These are phyloP conservation scores for Lampris incognitus DNA, from an alignment of 2,113 vertebrate species.

Conservation along the genomic window DNA sequence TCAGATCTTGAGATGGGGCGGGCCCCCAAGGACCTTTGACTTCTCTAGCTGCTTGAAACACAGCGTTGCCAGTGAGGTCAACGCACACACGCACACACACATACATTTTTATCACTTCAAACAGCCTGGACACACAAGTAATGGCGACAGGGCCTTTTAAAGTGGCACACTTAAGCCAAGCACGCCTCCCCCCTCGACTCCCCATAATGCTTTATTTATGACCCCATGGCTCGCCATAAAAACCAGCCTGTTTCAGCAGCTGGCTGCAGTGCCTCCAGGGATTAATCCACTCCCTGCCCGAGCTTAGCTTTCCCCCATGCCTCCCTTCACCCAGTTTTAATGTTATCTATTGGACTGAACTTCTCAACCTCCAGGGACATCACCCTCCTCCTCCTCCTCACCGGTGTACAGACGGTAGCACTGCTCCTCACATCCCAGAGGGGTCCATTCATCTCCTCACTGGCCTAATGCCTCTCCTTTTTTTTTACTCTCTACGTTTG, in stretches of 20 bases:
- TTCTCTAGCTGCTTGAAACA: slow-evolving; percentile 29
- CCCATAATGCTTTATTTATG: slow-evolving; percentile 77
- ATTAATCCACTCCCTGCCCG: slow-evolving; percentile 61
- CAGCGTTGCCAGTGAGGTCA: slow-evolving; percentile 47
- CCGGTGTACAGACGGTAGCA: neutral
- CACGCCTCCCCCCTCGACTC: slow-evolving; percentile 14
- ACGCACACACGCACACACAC: neutral
- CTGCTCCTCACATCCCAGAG: neutral
- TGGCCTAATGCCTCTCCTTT: neutral
- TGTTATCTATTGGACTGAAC: neutral
- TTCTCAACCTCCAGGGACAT: neutral
- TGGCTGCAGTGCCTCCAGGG: slow-evolving; percentile 58
- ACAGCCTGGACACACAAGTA: slow-evolving; percentile 53
- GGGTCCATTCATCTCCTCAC: neutral
- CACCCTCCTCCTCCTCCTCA: neutral
- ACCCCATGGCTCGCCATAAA: slow-evolving; percentile 54
- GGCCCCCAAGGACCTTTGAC: slow-evolving; percentile 28
- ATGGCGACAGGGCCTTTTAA: slow-evolving; percentile 59
- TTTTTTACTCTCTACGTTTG: slow-evolving; percentile 22
- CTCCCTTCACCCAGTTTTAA: slow-evolving; percentile 1
- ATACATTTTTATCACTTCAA: slow-evolving; percentile 44
- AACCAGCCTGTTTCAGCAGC: slow-evolving; percentile 67
- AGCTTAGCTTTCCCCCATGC: slow-evolving; percentile 40
- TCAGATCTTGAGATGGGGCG: slow-evolving; percentile 11
- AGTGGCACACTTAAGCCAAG: slow-evolving; percentile 65